Conservation (phyloP, 2,797 vertebrate species). For the Ammospiza maritima region DNA sequence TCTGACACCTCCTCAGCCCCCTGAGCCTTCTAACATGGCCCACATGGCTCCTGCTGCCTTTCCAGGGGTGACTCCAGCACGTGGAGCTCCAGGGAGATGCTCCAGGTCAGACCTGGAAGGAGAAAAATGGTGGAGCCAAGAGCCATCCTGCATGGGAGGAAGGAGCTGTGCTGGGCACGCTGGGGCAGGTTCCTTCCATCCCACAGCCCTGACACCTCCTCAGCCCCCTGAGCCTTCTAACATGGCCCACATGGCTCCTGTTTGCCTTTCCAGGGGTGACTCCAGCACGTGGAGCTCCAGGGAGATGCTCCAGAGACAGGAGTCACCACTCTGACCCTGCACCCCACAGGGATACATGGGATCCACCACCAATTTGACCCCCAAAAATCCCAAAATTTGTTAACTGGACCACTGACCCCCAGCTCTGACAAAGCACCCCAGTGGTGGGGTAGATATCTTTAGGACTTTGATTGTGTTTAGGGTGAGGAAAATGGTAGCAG, state of each 20-base stretch:
- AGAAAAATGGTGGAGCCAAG: neutral
- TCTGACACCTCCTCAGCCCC: neutral
- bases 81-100: rapidly evolving
- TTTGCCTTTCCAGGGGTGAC: rapidly evolving
- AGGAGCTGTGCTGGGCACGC: neutral
- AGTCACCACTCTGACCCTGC: neutral
- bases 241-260: rapidly evolving
- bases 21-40: rapidly evolving
- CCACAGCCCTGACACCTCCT: neutral
- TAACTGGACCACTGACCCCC: rapidly evolving
- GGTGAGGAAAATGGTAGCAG: too few relatives aligned
- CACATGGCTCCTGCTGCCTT: too few relatives aligned
- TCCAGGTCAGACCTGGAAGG: neutral
- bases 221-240: rapidly evolving
- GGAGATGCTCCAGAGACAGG: neutral
- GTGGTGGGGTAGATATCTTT: neutral
- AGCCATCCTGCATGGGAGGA: rapidly evolving
- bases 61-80: rapidly evolving
- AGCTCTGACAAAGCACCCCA: neutral
- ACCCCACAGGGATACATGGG: rapidly evolving
- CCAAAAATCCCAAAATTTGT: rapidly evolving
- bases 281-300: rapidly evolving
- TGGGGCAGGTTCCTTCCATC: neutral
- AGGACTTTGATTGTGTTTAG: too few relatives aligned
- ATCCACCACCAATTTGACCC: rapidly evolving